phyloP scores from a whole-genome alignment of 2,888 invertebrate genomes.

The Metellina segmentata region DNA sequence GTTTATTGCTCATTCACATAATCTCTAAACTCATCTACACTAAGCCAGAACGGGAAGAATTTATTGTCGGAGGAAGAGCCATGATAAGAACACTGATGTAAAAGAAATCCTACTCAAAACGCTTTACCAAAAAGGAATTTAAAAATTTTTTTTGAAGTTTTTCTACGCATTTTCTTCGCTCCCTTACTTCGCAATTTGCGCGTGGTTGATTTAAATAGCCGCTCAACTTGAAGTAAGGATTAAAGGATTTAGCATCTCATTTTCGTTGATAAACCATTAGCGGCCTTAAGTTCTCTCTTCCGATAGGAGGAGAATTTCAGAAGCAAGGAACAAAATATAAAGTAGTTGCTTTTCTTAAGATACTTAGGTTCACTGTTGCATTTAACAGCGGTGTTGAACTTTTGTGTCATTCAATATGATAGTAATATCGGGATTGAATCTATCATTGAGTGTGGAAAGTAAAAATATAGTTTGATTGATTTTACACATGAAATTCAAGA shows the following conservation, averaged over 20 bases:
- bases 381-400: too few relatives aligned
- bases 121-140: constrained; percentile 18
- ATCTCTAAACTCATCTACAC: constrained; percentile 18
- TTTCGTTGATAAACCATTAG: constrained; percentile 55
- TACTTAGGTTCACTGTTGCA: background rate
- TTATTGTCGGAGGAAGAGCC: constrained; percentile 21
- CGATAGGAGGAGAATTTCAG: background rate
- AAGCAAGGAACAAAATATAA: background rate
- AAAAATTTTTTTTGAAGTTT: constrained; percentile 32
- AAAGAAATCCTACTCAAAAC: constrained; percentile 44
- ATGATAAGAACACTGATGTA: constrained; percentile 27
- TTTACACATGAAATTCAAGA: too few relatives aligned
- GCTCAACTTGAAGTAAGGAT: constrained; percentile 45
- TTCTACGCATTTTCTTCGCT: constrained; percentile 19
- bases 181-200: constrained; percentile 24
- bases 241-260: constrained; percentile 45
- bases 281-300: constrained; percentile 14
- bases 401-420: too few relatives aligned
- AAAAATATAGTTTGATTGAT: too few relatives aligned
- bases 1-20: constrained; percentile 6
- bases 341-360: background rate
- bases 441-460: too few relatives aligned
- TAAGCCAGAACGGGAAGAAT: constrained; percentile 19
- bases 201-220: constrained; percentile 59
- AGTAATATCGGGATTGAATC: too few relatives aligned